Evolutionary conservation across 2,888 invertebrate genomes (phyloP), one percentile per base, ranked within the genome.

Genomic region (Drosophila eohydei): DNA sequence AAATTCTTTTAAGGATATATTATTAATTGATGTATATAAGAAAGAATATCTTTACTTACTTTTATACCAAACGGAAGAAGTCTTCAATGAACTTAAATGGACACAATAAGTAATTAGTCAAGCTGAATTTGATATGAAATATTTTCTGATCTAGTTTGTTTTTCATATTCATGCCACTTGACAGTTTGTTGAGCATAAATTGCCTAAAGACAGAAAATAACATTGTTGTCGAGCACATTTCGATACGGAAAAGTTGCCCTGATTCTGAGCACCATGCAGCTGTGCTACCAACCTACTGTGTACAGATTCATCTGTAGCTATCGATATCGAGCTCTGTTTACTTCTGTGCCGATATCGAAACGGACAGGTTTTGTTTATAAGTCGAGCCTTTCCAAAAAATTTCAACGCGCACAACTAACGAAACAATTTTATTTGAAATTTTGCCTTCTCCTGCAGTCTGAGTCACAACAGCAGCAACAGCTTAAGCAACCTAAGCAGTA

Each of bases 381-480:
- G 21, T 70, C 30, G 16, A 40, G 32, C 6, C 50, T 43, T 38
- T 36, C 14, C 32, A 32, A 36, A 44, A 30, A 43, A 28, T 61
- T n/a, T 43, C 9, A 40, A 57, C 30, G 30, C 58, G 21, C 55
- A 32, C 4, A 74, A 65, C 36, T 76, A 55, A 70, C 32, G 14
- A 48, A 30, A 38, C 4, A 36, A 54, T 54, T 54, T 32, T 14
- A 9, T 11, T 38, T 14, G 38, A 38, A 36, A 38, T 38, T 54
- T 21, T 11, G 11, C 4, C n/a, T 6, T 64, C 6, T 12, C 32
- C 2, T 60, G 26, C 69, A 87, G 72, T 56, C 72, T 74, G 48
- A 81, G 51, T 51, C 80, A 74, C 54, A 90, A 78, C 74, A 83
- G 62, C 46, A 58, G 44, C 72, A 83, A 60, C 65, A 85, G 80